Conservation (phyloP, 2,797 vertebrate species). For the Parauchenoglanis punctatus region DNA sequence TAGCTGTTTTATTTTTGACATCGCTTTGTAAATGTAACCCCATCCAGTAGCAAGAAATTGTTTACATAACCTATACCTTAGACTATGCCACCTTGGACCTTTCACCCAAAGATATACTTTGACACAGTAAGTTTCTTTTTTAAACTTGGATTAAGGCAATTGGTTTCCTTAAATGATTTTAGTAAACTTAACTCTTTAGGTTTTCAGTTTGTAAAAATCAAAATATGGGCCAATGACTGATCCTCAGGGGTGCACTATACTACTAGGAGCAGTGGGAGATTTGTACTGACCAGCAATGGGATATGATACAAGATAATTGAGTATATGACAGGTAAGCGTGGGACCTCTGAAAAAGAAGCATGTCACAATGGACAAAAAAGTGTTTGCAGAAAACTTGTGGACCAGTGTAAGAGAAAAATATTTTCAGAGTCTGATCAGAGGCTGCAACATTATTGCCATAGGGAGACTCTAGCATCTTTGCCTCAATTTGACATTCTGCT, state of each 20-base stretch:
- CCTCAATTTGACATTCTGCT: conserved; percentile 72
- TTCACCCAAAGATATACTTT: no score
- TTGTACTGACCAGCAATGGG: neutral
- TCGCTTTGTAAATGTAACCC: neutral
- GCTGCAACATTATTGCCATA: conserved; percentile 11
- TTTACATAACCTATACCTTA: neutral
- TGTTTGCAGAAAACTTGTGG: neutral
- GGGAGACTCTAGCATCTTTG: conserved; percentile 46
- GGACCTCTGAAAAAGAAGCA: neutral
- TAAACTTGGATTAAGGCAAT: neutral
- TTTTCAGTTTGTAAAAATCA: neutral
- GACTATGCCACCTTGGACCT: no score
- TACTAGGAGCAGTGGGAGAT: neutral
- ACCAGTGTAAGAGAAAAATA: neutral
- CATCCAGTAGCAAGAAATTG: neutral
- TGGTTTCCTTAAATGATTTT: neutral
- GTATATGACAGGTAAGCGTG: neutral
- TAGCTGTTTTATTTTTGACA: neutral
- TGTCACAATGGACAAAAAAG: neutral
- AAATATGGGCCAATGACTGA: neutral
- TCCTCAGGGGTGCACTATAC: neutral
- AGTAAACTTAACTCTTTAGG: neutral
- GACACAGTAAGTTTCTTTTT: no score
- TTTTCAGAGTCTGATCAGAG: neutral
- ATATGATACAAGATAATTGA: neutral